A percentile compares a stretch with the other conserved stretches of the same genome.
Evolutionary conservation across 2,888 invertebrate genomes (phyloP).

Genomic region (Cheilosia impressa): DNA sequence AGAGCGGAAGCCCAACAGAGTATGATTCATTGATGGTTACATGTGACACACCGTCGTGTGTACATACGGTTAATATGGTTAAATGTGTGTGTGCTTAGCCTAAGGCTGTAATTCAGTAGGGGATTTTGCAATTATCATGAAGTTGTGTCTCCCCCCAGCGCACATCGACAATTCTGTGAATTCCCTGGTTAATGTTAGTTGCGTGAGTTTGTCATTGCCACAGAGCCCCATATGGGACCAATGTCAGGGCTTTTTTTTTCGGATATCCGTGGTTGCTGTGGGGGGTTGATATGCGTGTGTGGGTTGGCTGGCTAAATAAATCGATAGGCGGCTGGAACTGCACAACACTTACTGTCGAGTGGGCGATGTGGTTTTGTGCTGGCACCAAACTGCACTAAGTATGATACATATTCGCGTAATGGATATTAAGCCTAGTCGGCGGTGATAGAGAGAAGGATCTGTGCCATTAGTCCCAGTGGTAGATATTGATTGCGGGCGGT

Average conservation of each 20-base stretch:
- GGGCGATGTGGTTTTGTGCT: slow-evolving; percentile 5
- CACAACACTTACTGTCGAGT: background rate
- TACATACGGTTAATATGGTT: slow-evolving; percentile 14
- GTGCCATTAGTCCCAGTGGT: background rate
- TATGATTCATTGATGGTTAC: slow-evolving; percentile 60
- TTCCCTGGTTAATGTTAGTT: slow-evolving; percentile 47
- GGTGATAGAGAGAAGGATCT: background rate
- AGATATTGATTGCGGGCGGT: background rate
- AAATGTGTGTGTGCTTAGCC: slow-evolving; percentile 29
- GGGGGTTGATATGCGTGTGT: background rate
- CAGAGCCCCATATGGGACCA: slow-evolving; percentile 47
- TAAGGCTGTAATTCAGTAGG: slow-evolving; percentile 48
- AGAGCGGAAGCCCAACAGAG: slow-evolving; percentile 57
- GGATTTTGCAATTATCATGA: slow-evolving; percentile 50
- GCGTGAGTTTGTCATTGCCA: slow-evolving; percentile 52
- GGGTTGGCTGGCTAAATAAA: slow-evolving; percentile 13
- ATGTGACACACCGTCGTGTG: slow-evolving; percentile 1
- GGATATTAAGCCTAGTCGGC: slow-evolving; percentile 8
- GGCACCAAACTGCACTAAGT: slow-evolving; percentile 32
- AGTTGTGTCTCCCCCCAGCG: slow-evolving; percentile 20
- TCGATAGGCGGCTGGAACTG: slow-evolving; percentile 25
- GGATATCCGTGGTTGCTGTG: background rate
- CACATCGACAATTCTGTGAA: slow-evolving; percentile 29
- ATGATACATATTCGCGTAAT: slow-evolving; percentile 41
- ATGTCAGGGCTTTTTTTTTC: slow-evolving; percentile 48